A percentile compares a stretch with the other conserved stretches of the same genome.
Evolutionary conservation across 2,888 invertebrate species (phyloP).

Genomic region (Lydus trimaculatus): DNA sequence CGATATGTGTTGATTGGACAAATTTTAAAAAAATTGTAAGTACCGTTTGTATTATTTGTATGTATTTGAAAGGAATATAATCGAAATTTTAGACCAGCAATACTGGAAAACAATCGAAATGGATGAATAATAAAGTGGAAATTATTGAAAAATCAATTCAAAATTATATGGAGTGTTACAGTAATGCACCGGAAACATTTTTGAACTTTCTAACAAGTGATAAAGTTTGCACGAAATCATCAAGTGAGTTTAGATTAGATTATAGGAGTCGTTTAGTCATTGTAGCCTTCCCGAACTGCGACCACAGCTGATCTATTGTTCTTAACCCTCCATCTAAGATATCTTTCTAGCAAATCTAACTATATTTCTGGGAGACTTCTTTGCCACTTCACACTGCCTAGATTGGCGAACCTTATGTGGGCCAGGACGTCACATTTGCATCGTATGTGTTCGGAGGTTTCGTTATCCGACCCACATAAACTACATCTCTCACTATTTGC

Average conservation of each 20-base stretch:
- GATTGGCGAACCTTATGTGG: no score
- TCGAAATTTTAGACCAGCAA: constrained; percentile 7
- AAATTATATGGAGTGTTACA: background rate
- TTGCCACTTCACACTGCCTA: no score
- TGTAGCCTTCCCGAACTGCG: no score
- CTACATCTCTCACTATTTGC: no score
- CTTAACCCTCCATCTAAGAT: no score
- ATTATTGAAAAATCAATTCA: constrained; percentile 6
- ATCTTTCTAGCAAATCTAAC: no score
- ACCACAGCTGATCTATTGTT: no score
- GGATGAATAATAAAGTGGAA: constrained; percentile 14
- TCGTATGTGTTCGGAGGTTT: no score
- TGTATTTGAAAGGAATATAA: constrained; percentile 14
- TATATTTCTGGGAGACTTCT: no score
- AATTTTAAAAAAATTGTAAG: constrained; percentile 6
- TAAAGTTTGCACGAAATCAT: constrained; percentile 12
- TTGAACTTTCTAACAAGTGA: constrained; percentile 13
- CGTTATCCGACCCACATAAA: no score
- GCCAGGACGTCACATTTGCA: no score
- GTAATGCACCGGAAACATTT: constrained; percentile 6
- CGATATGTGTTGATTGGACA: constrained; percentile 20
- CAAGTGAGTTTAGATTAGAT: constrained; percentile 7
- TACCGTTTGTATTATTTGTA: background rate
- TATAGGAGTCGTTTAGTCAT: no score
- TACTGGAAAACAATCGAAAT: constrained; percentile 13